Evolutionary conservation across 2,113 vertebrate species (phyloP).

Genomic region (Catharus fuscescens): DNA sequence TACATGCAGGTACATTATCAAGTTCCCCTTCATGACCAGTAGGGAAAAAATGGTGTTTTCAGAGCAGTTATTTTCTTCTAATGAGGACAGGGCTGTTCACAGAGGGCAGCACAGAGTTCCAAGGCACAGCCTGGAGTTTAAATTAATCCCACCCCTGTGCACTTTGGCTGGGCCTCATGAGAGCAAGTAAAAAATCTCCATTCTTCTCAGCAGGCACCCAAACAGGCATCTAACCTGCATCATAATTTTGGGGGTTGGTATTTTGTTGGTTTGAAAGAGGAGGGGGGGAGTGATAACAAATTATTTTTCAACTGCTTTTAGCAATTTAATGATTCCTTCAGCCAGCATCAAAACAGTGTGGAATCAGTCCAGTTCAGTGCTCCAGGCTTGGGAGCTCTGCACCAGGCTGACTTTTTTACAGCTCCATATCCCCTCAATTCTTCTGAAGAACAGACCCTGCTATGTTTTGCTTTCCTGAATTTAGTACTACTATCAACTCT

Average conservation of each 20-base stretch:
- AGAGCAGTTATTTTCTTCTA: not conserved
- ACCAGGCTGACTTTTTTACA: not conserved
- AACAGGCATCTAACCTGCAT: not conserved
- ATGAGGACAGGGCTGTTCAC: accelerated
- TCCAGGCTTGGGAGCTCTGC: not conserved
- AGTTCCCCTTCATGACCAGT: not conserved
- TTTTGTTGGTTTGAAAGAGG: not conserved
- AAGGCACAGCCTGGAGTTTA: not conserved
- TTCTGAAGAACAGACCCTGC: not conserved
- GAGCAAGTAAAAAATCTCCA: not conserved
- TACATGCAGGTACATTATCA: accelerated
- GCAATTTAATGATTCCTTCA: not conserved
- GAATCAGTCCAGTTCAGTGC: not conserved
- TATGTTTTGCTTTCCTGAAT: not conserved
- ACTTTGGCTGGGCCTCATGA: not conserved
- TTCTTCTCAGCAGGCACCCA: not conserved
- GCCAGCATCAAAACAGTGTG: not conserved
- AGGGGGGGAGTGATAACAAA: accelerated
- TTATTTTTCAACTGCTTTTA: not conserved
- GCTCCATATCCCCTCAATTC: not conserved
- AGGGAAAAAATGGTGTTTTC: not conserved
- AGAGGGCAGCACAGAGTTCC: not conserved
- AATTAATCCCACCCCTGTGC: not conserved
- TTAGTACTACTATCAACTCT: not conserved
- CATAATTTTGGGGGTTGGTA: accelerated